Conservation (phyloP, 2,113 vertebrate species). For the Ardeotis arabs region DNA sequence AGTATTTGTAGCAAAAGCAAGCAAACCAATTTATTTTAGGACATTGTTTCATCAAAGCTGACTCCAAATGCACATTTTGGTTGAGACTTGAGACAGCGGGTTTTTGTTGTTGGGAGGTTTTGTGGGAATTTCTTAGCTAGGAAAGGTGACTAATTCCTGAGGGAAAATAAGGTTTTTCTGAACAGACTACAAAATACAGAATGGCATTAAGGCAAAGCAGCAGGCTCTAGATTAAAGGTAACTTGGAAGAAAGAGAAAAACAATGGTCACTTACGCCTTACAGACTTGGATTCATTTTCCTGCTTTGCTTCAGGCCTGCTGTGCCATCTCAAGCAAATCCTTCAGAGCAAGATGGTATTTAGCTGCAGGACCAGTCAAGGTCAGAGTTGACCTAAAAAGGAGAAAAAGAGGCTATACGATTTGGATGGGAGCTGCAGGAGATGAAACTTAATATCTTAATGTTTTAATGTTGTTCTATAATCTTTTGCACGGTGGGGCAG, state of each 20-base stretch:
- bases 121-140: background rate
- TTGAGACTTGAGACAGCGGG: background rate
- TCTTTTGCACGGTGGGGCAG: background rate
- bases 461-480: background rate
- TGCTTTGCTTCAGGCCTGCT: conserved; percentile 34
- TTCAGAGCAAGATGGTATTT: conserved; percentile 33
- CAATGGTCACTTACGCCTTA: background rate
- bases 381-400: conserved; percentile 61
- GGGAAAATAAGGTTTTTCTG: background rate
- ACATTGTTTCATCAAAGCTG: background rate
- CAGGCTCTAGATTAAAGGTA: background rate
- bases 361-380: background rate
- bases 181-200: background rate
- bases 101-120: background rate
- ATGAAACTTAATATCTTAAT: background rate
- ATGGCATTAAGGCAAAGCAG: background rate
- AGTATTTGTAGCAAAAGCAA: background rate
- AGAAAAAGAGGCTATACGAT: background rate
- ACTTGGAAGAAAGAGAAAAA: background rate
- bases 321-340: conserved; percentile 57
- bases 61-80: background rate
- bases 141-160: background rate
- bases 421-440: conserved; percentile 14
- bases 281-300: background rate
- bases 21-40: background rate